Evolutionary conservation across 2,797 vertebrate species (phyloP), one percentile per base, ranked within the genome.

Genomic region (Myripristis murdjan): DNA sequence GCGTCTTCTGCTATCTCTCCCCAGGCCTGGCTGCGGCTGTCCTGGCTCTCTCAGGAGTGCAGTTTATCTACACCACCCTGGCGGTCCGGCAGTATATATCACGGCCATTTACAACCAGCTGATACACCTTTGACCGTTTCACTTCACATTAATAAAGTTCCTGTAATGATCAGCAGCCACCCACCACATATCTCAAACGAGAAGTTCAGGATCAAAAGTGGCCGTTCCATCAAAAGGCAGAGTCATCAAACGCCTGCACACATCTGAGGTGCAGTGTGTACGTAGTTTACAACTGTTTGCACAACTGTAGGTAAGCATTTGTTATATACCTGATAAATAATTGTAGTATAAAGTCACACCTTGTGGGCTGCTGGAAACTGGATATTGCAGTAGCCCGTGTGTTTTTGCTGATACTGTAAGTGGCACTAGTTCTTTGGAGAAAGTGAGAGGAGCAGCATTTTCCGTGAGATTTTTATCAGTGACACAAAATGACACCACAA

Each of bases 91-190:
- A 41, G 59, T 81, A 73, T 73, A 79, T 83, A 86, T 79, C 69
- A 81, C 28, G 56, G 48, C 63, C 81, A 79, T 90, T 92, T 86
- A 87, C 74, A 86, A 59, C 66, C 73, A 58, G 66, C 66, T 84
- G 69, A 83, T 84, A 75, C 82, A 87, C 83, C 86, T 87, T 82
- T 87, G 81, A 85, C 79, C 59, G 26, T 75, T 82, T 84, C 70
- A 71, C 68, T 78, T 71, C 63, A 61, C 79, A 81, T 88, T 77
- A 68, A 90, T 87, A 87, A 82, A 75, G 77, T 77, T 61, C 31
- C 61, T 77, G 41, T 61, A 64, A 84, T 84, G 78, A 86, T 77
- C 85, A 74, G 65, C 66, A 22, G 68, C 77, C 54, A 60, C 67
- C 53, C 15, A 24, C 48, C 68, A 28, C 68, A 47, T 70, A 69